These are phyloP conservation scores for Apocrypta bakeri DNA, from an alignment of 1,140 invertebrate species.

Conservation along the genomic window DNA sequence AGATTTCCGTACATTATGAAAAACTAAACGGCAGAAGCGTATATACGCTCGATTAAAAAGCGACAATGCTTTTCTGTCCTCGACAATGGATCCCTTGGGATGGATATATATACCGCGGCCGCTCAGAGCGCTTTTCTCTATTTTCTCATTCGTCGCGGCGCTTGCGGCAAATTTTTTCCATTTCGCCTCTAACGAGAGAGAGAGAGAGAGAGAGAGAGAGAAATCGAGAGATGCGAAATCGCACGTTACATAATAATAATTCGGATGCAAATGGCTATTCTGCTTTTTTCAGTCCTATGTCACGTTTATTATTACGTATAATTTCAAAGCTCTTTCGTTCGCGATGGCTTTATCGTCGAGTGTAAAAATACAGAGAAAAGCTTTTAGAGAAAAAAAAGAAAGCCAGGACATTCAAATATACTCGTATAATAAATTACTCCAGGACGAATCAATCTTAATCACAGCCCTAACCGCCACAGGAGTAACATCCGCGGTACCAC, in stretches of 20 bases:
- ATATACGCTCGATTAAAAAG: not conserved
- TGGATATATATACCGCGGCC: not conserved
- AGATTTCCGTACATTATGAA: too few relatives aligned
- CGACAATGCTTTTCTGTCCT: not conserved
- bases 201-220: too few relatives aligned
- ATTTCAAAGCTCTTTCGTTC: too few relatives aligned
- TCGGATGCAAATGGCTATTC: not conserved
- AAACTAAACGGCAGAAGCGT: too few relatives aligned
- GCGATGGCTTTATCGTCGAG: not conserved
- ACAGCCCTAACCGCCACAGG: not conserved
- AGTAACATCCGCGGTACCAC: not conserved
- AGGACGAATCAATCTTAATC: not conserved
- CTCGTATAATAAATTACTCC: not conserved
- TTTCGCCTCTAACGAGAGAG: not conserved
- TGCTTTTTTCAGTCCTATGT: not conserved
- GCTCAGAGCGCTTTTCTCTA: not conserved
- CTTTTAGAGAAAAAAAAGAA: not conserved
- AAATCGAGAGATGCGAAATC: not conserved
- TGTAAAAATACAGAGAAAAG: not conserved
- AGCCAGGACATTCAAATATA: not conserved
- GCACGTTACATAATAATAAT: not conserved
- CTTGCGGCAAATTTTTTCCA: not conserved
- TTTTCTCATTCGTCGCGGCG: not conserved
- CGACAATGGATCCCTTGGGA: not conserved
- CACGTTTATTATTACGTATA: too few relatives aligned